phyloP scores from a whole-genome alignment of 2,888 invertebrate genomes.

The Tetanocera ferruginea region DNA sequence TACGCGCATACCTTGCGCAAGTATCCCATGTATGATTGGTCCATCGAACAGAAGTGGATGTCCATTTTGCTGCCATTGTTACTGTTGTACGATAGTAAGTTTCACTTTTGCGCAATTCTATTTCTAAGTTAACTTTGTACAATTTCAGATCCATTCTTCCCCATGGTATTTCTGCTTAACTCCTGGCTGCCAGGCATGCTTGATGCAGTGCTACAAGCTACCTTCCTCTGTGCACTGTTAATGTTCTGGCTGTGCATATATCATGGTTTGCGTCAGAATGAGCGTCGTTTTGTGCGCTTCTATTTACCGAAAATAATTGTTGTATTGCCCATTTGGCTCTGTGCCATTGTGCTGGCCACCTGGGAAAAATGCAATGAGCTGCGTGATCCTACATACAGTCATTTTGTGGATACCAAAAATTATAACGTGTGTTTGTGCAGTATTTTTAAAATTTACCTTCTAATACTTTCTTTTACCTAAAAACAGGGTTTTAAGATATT shows the following conservation, averaged over 20 bases:
- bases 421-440: slow-evolving; percentile 77
- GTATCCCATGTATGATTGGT: slow-evolving; percentile 93
- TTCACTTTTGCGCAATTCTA: neutral
- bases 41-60: slow-evolving; percentile 98
- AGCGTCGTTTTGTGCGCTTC: slow-evolving; percentile 86
- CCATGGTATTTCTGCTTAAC: slow-evolving; percentile 88
- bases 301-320: slow-evolving; percentile 91
- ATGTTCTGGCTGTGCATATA: slow-evolving; percentile 97
- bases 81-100: slow-evolving; percentile 91
- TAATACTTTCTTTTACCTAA: slow-evolving; percentile 28
- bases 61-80: slow-evolving; percentile 87
- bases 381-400: slow-evolving; percentile 93
- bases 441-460: neutral
- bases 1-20: slow-evolving; percentile 90
- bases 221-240: slow-evolving; percentile 88
- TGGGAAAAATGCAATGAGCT: slow-evolving; percentile 93
- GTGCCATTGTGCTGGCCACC: slow-evolving; percentile 86
- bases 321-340: slow-evolving; percentile 88
- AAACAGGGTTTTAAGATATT: slow-evolving; percentile 90
- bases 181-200: slow-evolving; percentile 93
- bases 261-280: slow-evolving; percentile 94
- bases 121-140: slow-evolving; percentile 71
- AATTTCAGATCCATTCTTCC: slow-evolving; percentile 89
- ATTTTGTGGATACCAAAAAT: slow-evolving; percentile 85
- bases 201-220: slow-evolving; percentile 90